Base-by-base conservation (phyloP, 2,113 vertebrate genomes). In the Blennius ocellaris region DNA sequence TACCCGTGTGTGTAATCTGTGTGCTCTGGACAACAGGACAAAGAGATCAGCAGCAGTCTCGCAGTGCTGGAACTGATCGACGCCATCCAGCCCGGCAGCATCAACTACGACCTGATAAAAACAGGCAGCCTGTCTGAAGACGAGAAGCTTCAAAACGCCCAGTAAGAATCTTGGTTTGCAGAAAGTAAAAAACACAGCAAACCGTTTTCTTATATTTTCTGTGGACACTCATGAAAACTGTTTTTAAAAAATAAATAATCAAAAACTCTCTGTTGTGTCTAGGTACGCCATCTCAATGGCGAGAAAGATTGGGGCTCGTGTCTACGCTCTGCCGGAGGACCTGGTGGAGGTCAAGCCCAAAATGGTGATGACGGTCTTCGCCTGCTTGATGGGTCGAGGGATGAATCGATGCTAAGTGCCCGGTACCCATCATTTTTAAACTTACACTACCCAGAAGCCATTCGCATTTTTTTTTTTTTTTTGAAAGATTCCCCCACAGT, bases 311-410 rank as follows among this genome's bases (percentile, higher is more conserved):
- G 97, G 97, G 30, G 96, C 96, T 38, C 94, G 97, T 15, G 97
- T 99, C 54, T 98, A 98, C 0, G 97, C 97, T 54, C 96, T 99
- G 41, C 97, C 97, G 0, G 97, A 99, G 41, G 97, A 99, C 81
- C 95, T 99, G 0, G 94, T 98, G 81, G 97, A 99, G 86, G 97
- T 99, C 78, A 99, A 97, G 79, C 96, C 96, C 69, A 99, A 99
- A 93, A 97, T 99, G 97, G 97, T 99, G 88, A 97, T 99, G 97
- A 99, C 97, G 0, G 96, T 99, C 81, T 99, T 99, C 74, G 97
- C 97, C 15, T 99, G 97, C 89, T 93, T 99, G 94, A 99, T 99
- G 97, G 97, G 97, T 64, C 91, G 97, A 80, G 97, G 97, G 67
- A 96, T 99, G 97, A 98, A 99, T 89, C 87, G 91, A 79, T 95